A percentile compares a stretch with the other conserved stretches of the same genome.
Conservation (phyloP, 2,888 invertebrate species). For the Cephus nigrinus region DNA sequence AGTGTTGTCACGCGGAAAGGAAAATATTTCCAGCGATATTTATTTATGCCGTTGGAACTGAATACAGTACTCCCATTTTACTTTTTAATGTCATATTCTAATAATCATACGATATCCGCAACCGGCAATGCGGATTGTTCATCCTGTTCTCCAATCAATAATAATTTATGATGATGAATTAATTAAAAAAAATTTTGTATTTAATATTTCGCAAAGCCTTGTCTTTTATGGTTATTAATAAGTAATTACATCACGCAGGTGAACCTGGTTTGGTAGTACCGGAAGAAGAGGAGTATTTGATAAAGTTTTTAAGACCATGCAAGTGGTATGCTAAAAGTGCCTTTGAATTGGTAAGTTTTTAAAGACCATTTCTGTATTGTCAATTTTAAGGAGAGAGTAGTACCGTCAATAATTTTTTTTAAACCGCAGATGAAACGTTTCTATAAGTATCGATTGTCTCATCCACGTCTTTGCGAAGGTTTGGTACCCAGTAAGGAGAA, state of each 20-base stretch:
- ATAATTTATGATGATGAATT: neutral
- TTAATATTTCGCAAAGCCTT: conserved; percentile 1
- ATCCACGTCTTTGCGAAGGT: conserved; percentile 73
- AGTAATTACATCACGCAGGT: conserved; percentile 62
- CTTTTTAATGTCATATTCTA: too few relatives aligned
- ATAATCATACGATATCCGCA: neutral
- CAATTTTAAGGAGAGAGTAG: neutral
- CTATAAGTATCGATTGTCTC: conserved; percentile 75
- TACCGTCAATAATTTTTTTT: conserved; percentile 7
- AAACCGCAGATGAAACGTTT: conserved; percentile 75
- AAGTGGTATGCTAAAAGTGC: conserved; percentile 89
- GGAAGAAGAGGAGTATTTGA: conserved; percentile 77
- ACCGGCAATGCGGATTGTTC: neutral
- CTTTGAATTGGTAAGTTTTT: conserved; percentile 74
- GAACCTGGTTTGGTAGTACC: conserved; percentile 75
- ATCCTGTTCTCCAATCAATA: neutral
- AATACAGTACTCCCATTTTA: too few relatives aligned
- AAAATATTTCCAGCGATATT: too few relatives aligned
- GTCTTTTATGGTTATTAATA: conserved; percentile 43
- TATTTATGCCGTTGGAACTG: too few relatives aligned
- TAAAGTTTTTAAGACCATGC: conserved; percentile 85
- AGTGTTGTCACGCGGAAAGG: neutral
- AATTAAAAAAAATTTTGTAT: conserved; percentile 22
- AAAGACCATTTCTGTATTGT: neutral
- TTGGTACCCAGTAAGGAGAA: conserved; percentile 74